Conservation (phyloP, 2,888 invertebrate species). For the Ophioninae sp. region DNA sequence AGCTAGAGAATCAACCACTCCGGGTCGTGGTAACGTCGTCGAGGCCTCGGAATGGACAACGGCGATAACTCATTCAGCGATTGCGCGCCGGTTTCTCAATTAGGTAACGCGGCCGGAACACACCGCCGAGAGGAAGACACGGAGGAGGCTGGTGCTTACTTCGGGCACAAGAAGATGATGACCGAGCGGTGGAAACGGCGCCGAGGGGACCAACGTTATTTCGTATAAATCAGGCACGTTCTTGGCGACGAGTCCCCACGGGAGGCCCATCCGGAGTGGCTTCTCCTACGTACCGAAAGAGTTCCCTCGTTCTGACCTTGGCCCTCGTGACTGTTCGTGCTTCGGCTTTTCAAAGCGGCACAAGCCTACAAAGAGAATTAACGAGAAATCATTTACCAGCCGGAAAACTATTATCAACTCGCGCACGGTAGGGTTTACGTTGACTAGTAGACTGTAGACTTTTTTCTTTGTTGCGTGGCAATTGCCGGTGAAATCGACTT, state of each 20-base stretch:
- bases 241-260: slow-evolving; percentile 66
- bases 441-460: neutral
- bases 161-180: slow-evolving; percentile 1
- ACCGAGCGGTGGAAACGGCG: slow-evolving; percentile 61
- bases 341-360: slow-evolving; percentile 30
- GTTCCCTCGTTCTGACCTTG: slow-evolving; percentile 54
- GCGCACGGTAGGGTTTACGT: slow-evolving; percentile 1
- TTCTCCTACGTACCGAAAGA: slow-evolving; percentile 29
- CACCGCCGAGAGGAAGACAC: slow-evolving; percentile 5
- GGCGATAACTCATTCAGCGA: slow-evolving; percentile 78
- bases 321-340: slow-evolving; percentile 24
- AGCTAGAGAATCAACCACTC: slow-evolving; percentile 58
- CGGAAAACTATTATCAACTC: slow-evolving; percentile 22
- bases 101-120: slow-evolving; percentile 74
- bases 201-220: slow-evolving; percentile 72
- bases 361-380: slow-evolving; percentile 15
- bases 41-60: slow-evolving; percentile 60
- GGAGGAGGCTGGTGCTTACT: slow-evolving; percentile 4
- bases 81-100: slow-evolving; percentile 77
- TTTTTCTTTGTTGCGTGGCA: neutral
- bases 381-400: slow-evolving; percentile 25
- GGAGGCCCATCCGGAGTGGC: slow-evolving; percentile 66
- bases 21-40: slow-evolving; percentile 60
- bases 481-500: neutral
- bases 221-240: slow-evolving; percentile 77